Evolutionary conservation across 2,888 invertebrate species (phyloP).

Genomic region (Lasioglossum morio): DNA sequence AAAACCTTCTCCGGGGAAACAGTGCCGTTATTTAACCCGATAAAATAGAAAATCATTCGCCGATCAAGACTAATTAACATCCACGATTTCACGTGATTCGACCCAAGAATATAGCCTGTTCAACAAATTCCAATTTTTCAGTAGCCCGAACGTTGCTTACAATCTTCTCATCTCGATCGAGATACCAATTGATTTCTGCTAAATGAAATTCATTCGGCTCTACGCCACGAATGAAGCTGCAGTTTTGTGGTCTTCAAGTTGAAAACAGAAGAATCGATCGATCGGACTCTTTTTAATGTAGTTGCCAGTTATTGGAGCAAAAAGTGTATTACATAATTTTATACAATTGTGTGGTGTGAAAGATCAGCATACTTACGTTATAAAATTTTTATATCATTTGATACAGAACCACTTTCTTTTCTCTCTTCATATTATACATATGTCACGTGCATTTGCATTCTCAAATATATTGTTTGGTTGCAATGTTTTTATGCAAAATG

Average conservation of each 20-base stretch:
- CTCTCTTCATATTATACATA: too few species aligned
- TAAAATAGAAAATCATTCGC: not conserved
- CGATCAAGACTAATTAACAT: not conserved
- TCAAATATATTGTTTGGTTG: not conserved
- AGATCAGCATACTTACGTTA: too few species aligned
- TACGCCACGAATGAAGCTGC: not conserved
- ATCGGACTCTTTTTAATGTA: too few species aligned
- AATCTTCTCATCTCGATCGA: too few species aligned
- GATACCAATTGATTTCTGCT: not conserved
- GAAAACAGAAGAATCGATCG: too few species aligned
- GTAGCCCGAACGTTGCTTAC: too few species aligned
- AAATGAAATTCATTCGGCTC: too few species aligned
- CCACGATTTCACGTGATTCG: not conserved
- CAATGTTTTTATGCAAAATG: not conserved
- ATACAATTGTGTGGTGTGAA: too few species aligned
- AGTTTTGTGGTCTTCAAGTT: not conserved
- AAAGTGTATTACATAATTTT: not conserved
- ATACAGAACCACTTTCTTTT: not conserved
- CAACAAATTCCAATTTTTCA: not conserved
- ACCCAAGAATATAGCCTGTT: not conserved
- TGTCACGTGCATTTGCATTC: too few species aligned
- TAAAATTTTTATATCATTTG: not conserved
- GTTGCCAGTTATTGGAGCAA: not conserved
- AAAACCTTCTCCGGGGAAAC: constrained; percentile 15
- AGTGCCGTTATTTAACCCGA: not conserved